Conservation (phyloP, 1,140 invertebrate genomes). For the Panagrolaimus sp. region DNA sequence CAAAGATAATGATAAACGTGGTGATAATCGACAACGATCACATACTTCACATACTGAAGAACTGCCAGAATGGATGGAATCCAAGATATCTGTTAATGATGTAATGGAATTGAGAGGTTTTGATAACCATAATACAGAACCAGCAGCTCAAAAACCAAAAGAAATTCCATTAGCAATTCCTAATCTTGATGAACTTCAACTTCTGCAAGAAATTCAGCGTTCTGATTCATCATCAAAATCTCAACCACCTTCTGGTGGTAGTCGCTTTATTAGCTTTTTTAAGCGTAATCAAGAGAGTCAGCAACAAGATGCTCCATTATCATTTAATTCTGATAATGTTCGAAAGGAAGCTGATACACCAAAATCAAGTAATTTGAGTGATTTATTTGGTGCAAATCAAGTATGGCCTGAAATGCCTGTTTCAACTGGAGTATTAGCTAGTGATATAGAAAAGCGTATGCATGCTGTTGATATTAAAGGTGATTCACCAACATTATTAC, state of each 20-base stretch:
- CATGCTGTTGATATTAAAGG: not conserved
- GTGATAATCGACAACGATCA: not conserved
- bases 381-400: not conserved
- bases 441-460: conserved; percentile 4
- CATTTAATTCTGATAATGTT: not conserved
- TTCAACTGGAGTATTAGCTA: not conserved
- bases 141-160: not conserved
- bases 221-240: not conserved
- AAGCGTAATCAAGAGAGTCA: not conserved
- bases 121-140: not conserved
- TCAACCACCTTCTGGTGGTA: not conserved
- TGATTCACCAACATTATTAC: not conserved
- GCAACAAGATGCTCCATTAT: not conserved
- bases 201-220: not conserved
- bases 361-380: not conserved
- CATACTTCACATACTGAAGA: not conserved
- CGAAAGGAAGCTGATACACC: not conserved
- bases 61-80: conserved; percentile 13
- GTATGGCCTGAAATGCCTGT: conserved; percentile 10
- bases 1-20: not conserved
- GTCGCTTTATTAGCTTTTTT: conserved; percentile 4
- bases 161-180: not conserved
- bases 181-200: not conserved
- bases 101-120: conserved; percentile 1
- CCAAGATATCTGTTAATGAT: conserved; percentile 9